Evolutionary conservation across 23 tunicate genomes (phyloP).

Genomic region (Oikopleura vanhoeffeni): DNA sequence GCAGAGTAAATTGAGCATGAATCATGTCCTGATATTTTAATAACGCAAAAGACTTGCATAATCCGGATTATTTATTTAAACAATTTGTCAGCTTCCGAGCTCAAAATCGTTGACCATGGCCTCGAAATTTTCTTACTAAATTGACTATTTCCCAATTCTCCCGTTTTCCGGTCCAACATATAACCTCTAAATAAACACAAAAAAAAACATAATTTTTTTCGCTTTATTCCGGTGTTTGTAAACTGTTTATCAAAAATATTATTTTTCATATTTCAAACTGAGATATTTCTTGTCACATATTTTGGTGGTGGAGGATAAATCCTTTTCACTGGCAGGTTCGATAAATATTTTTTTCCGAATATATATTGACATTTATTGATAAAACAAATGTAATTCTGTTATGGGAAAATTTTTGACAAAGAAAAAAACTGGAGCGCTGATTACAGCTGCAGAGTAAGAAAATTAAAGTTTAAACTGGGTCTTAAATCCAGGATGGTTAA

Average conservation of each 20-base stretch:
- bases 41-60: not conserved
- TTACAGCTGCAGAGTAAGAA: no score
- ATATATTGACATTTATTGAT: not conserved
- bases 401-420: no score
- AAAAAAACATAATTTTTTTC: not conserved
- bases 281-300: not conserved
- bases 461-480: no score
- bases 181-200: not conserved
- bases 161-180: not conserved
- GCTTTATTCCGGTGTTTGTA: not conserved
- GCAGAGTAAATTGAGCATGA: no score
- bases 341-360: not conserved
- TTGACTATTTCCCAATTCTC: no score
- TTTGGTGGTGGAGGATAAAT: not conserved
- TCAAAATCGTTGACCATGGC: no score
- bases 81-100: not conserved
- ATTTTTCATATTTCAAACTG: not conserved
- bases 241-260: no score
- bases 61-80: no score
- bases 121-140: no score
- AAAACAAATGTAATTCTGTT: not conserved
- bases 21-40: no score
- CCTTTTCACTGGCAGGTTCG: not conserved
- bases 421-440: no score
- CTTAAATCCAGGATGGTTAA: no score